Conservation (phyloP, 2,888 invertebrate genomes). For the Lasioglossum zephyrum region DNA sequence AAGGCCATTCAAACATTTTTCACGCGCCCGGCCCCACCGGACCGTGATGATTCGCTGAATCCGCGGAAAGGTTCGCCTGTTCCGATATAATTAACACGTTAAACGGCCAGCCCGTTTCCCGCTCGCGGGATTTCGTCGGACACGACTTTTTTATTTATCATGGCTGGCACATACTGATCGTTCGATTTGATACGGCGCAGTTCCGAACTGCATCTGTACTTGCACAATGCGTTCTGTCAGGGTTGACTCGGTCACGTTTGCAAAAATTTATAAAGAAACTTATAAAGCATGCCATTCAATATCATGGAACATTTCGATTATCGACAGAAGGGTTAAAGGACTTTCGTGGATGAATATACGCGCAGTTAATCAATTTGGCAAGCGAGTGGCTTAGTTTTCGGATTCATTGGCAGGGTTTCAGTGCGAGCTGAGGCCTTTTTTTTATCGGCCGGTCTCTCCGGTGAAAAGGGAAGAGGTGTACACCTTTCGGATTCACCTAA, state of each 20-base stretch:
- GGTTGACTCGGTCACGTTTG: background rate
- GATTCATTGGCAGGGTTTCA: background rate
- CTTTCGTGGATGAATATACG: background rate
- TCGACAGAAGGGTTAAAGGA: background rate
- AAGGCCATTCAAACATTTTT: slow-evolving; percentile 60
- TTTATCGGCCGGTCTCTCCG: background rate
- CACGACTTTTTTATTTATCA: background rate
- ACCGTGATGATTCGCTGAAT: slow-evolving; percentile 2
- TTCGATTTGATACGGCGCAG: background rate
- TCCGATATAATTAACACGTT: slow-evolving; percentile 9
- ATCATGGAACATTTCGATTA: background rate
- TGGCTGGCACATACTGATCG: background rate
- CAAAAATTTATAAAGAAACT: background rate
- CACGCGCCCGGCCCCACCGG: background rate
- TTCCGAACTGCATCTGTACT: background rate
- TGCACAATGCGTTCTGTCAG: background rate
- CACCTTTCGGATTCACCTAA: slow-evolving; percentile 46
- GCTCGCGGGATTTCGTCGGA: background rate
- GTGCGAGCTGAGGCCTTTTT: background rate
- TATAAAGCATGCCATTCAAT: background rate
- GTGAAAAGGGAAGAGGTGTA: background rate
- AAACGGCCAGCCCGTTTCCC: background rate
- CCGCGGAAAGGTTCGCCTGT: background rate
- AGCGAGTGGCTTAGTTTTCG: background rate
- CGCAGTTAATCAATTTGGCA: background rate